Base-by-base conservation (phyloP, 1,140 invertebrate genomes). In the Saccostrea cuccullata region DNA sequence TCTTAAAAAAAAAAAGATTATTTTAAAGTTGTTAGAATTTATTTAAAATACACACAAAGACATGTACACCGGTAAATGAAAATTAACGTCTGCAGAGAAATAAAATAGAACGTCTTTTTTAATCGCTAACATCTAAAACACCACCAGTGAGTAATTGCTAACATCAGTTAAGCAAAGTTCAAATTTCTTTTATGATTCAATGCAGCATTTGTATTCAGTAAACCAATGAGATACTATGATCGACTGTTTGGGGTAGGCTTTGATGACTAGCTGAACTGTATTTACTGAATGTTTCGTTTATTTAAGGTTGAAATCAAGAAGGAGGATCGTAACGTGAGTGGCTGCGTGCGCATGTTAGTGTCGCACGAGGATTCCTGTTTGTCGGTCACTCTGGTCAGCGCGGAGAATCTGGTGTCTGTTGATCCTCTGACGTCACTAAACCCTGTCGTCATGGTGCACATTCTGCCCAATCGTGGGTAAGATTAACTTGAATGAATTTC, bases 241-340 rank as follows among this genome's bases (percentile, higher is more conserved):
- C 47, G 47, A 47, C 47, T 47, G 47, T 47, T 47, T 47, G 47
- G 47, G 47, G 47, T 36, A 2, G 30, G 30, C 30, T 36, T 36
- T 36, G 30, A 2, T 36, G 30, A 36, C 30, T 36, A 36, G 30
- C 30, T 36, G 30, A 36, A 36, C 30, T 2, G 30, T 8, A 47
- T 47, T 47, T 47, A 9, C 47, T 64, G 5, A 20, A 17, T 30
- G 26, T 82, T 82, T 82, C 40, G 3, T 36, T 55, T 83, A 55
- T 82, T 85, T 3, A 55, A 92, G 91, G 70, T 92, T 55, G 91
- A 92, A 60, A 92, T 92, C 9, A 92, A 92, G 87, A 92, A 92
- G 55, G 90, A 90, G 47, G 90, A 90, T 2, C 84, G 90, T 20
- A 47, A 82, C 13, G 82, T 91, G 11, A 90, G 85, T 56, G 91